Conservation (phyloP, 2,888 invertebrate species). For the Sesia bembeciformis region DNA sequence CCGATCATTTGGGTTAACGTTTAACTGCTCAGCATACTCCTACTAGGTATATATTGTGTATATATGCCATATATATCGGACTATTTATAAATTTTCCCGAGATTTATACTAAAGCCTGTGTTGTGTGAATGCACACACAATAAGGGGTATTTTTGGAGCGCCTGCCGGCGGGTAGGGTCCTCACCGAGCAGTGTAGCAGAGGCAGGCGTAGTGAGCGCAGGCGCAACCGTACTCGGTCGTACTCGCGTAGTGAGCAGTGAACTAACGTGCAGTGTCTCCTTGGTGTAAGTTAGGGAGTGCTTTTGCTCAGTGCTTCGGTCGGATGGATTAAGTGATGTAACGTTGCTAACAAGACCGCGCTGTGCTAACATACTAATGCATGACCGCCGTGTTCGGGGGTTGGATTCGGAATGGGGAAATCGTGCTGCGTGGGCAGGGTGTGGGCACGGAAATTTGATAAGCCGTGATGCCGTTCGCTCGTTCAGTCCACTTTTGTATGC, state of each 20-base stretch:
- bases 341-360: slow-evolving; percentile 27
- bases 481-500: slow-evolving; percentile 64
- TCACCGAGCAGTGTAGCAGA: slow-evolving; percentile 39
- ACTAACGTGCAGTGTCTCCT: slow-evolving; percentile 24
- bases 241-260: slow-evolving; percentile 31
- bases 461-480: slow-evolving; percentile 43
- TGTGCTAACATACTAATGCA: slow-evolving; percentile 70
- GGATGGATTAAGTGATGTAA: slow-evolving; percentile 38
- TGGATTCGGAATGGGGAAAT: slow-evolving; percentile 22
- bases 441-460: slow-evolving; percentile 72
- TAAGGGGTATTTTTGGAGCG: slow-evolving; percentile 61
- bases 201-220: slow-evolving; percentile 44
- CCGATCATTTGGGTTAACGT: neutral
- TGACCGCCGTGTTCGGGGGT: slow-evolving; percentile 28
- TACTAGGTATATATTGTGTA: neutral
- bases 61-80: slow-evolving; percentile 8
- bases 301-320: slow-evolving; percentile 34
- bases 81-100: slow-evolving; percentile 47
- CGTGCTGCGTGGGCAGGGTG: slow-evolving; percentile 30
- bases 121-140: slow-evolving; percentile 63
- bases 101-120: slow-evolving; percentile 60
- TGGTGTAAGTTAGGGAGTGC: slow-evolving; percentile 60
- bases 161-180: slow-evolving; percentile 34
- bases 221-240: slow-evolving; percentile 24
- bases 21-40: neutral